Evolutionary conservation across 1,140 invertebrate genomes (phyloP), one percentile per base, ranked within the genome.

Genomic region (Drosophila repleta): DNA sequence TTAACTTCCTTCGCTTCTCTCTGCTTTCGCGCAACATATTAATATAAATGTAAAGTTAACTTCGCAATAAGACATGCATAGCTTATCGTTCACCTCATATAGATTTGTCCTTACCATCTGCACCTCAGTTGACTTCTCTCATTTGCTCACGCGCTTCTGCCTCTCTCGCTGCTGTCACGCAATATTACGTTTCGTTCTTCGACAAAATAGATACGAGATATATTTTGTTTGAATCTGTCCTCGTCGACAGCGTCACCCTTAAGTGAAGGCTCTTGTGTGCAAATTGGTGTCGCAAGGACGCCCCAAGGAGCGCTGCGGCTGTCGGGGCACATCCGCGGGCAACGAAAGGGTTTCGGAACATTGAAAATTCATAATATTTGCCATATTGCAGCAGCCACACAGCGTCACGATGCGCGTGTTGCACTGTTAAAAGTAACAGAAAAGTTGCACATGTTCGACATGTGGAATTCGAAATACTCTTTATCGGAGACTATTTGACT

Each of bases 301-400:
- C 43, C 67, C 51, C 60, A 49, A 56, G 52, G 20, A 37, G 32
- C 29, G 15, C 45, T 53, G 39, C 67, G 56, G 32, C 57, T 29
- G 57, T 15, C 52, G 29, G 18, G n/a, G 48, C 48, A 17, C 26
- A 29, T 51, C 48, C 24, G 24, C 11, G 18, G 61, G 51, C 39
- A 60, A 5, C 45, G 72, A 62, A 29, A 29, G 29, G 29, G 29
- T 74, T 24, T 68, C 39, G 74, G 7, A 29, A 29, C 69, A 81
- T 74, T 69, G 58, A 32, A 82, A 69, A 82, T 84, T 58, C 69
- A 84, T 81, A 81, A 85, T 85, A 84, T 85, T 84, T 68, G 78
- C 61, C 63, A 58, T 70, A 41, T 39, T 70, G 45, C 29, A 60
- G 39, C 48, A 53, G 49, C 13, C 43, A 32, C 26, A 26, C 49